phyloP scores from a whole-genome alignment of 2,113 vertebrate genomes.

The Mormyrus iriodes region DNA sequence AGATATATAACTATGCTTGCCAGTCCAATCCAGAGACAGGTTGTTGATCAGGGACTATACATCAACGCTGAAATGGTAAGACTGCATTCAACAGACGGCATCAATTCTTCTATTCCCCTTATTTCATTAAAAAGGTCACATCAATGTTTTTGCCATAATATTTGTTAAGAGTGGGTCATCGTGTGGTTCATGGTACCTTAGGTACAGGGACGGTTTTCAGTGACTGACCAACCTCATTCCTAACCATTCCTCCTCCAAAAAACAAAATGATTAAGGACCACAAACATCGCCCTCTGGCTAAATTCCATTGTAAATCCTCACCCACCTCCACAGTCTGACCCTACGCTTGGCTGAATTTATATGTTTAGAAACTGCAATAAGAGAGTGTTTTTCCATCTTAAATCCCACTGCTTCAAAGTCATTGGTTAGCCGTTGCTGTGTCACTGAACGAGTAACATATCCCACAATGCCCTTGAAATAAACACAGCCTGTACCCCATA shows the following conservation, averaged over 20 bases:
- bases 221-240: neutral
- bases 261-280: neutral
- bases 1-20: neutral
- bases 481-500: neutral
- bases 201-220: neutral
- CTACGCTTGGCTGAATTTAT: too few species aligned
- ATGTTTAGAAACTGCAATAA: too few species aligned
- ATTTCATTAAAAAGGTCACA: neutral
- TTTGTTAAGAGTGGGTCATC: neutral
- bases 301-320: neutral
- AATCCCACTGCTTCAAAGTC: neutral
- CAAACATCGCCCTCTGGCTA: neutral
- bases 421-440: neutral
- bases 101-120: neutral
- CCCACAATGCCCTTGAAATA: neutral
- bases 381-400: too few species aligned
- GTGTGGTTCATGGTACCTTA: neutral
- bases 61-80: neutral
- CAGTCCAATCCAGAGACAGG: neutral
- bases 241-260: neutral
- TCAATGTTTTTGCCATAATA: neutral
- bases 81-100: neutral
- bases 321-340: neutral
- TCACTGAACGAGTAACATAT: neutral
- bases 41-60: neutral